These are phyloP conservation scores for Podarcis siculus DNA, from an alignment of 2,797 vertebrate species.

Conservation along the genomic window DNA sequence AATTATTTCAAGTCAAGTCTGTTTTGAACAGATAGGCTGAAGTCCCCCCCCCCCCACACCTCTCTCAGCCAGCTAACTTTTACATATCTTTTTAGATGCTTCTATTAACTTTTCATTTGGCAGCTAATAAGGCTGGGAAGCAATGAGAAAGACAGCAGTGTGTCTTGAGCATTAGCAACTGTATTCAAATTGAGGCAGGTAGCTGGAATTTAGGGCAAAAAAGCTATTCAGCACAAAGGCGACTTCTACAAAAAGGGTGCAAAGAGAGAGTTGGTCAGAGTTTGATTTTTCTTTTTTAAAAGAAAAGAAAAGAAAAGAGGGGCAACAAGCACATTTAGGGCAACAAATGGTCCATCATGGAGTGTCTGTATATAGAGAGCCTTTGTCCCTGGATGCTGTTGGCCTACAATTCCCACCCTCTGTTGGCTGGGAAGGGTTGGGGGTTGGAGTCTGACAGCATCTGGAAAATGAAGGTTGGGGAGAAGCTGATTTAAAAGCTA, in stretches of 20 bases:
- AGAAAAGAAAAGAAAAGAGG: too few species aligned
- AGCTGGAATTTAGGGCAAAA: background rate
- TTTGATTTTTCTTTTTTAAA: background rate
- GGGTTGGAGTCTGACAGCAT: too few species aligned
- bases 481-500: too few species aligned
- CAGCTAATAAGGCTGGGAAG: constrained; percentile 16
- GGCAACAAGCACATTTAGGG: background rate
- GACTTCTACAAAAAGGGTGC: background rate
- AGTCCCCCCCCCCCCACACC: too few species aligned
- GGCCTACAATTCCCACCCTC: too few species aligned
- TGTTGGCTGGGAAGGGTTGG: too few species aligned
- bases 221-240: background rate
- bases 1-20: background rate
- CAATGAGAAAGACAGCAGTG: constrained; percentile 1
- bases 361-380: too few species aligned
- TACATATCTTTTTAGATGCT: constrained; percentile 8
- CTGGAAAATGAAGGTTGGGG: too few species aligned
- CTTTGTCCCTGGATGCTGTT: too few species aligned
- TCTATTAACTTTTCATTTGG: constrained; percentile 23
- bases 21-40: background rate
- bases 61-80: background rate
- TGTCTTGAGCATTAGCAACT: background rate
- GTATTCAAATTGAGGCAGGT: background rate
- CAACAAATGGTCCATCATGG: background rate
- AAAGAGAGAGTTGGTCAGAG: background rate